Percentiles rank a stretch among this genome's conserved stretches.
Conservation (phyloP, 2,797 vertebrate genomes). For the Spinus olivaceus region DNA sequence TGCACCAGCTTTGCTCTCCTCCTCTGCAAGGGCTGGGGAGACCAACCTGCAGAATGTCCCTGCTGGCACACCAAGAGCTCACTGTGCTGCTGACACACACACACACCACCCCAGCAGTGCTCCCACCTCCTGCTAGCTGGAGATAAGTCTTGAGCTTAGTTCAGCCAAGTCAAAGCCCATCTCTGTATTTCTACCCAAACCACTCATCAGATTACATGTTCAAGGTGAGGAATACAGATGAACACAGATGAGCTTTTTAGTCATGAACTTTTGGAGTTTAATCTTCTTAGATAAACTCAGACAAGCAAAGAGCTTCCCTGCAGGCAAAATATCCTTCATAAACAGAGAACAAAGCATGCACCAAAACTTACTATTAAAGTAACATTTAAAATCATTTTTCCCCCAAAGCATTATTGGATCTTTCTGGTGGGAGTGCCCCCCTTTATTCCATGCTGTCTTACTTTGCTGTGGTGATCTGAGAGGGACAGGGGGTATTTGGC, state of each 20-base stretch:
- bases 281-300: constrained; percentile 45
- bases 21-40: fast-evolving
- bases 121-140: background rate
- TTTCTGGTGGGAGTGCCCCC: background rate
- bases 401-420: background rate
- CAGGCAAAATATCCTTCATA: background rate
- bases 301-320: constrained; percentile 24
- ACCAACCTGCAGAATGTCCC: background rate
- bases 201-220: background rate
- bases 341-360: background rate
- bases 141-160: constrained; percentile 32
- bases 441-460: background rate
- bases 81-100: background rate
- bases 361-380: background rate
- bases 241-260: constrained; percentile 25
- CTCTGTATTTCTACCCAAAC: background rate
- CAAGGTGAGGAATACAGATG: constrained; percentile 27
- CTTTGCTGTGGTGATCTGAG: background rate
- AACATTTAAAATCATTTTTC: background rate
- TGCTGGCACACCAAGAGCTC: background rate
- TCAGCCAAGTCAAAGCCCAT: constrained; percentile 19
- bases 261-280: constrained; percentile 29
- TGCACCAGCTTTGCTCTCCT: fast-evolving
- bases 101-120: background rate
- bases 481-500: background rate